Evolutionary conservation across 2,888 invertebrate species (phyloP), one percentile per base, ranked within the genome.

Genomic region (Chalcis sispes): DNA sequence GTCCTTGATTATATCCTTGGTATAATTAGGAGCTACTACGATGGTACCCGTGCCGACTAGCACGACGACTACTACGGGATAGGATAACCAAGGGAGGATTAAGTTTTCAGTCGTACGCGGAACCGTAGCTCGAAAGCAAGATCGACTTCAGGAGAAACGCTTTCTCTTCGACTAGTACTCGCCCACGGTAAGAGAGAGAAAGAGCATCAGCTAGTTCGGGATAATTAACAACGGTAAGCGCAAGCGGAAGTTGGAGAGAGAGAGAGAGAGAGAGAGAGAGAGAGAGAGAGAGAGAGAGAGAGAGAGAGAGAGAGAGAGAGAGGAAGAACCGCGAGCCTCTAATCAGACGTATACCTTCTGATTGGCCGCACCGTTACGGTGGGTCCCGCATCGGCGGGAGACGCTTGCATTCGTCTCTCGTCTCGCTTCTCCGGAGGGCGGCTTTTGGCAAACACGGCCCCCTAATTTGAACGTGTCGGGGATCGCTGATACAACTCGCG

Each of bases 311-410:
- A n/a, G n/a, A n/a, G n/a, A n/a, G n/a, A n/a, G n/a, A n/a, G n/a
- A n/a, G n/a, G n/a, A 85, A 85, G 82, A 79, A 80, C 77, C 76
- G 79, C 81, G 82, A 82, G 83, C 85, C 87, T 88, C 85, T 87
- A 87, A 88, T 88, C 87, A 88, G 83, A 85, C 85, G 83, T 83
- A n/a, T n/a, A 84, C 81, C 83, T 85, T 82, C 82, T 86, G 85
- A 88, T 86, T 87, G 84, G 83, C 80, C 50, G 66, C 48, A 8
- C 23, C 66, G 74, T 48, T 27, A 25, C 18, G n/a, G 3, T 13
- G 29, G 20, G 23, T 56, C 40, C n/a, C n/a, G n/a, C n/a, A n/a
- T n/a, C n/a, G n/a, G n/a, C n/a, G n/a, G n/a, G 18, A n/a, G 15
- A 50, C 23, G 23, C 48, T 29, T 29, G 27, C 32, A 7, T n/a